A percentile compares a stretch with the other conserved stretches of the same genome.
Conservation (phyloP, 2,113 vertebrate species). For the Eulemur macaco region DNA sequence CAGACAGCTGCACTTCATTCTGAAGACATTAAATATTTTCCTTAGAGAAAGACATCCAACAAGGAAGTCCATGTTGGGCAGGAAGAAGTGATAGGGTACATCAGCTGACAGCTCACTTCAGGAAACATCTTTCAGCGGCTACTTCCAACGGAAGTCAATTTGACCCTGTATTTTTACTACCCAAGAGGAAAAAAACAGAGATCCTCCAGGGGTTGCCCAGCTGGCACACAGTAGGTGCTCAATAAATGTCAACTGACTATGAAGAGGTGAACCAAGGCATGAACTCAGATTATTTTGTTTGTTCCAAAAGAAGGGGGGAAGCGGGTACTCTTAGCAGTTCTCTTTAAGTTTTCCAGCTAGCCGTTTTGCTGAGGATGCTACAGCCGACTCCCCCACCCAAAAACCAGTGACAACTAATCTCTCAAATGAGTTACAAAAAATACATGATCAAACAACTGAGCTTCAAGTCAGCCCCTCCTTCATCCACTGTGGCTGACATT, state of each 20-base stretch:
- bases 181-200: constrained; percentile 20
- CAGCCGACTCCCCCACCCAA: neutral
- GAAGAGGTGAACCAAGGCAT: neutral
- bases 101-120: constrained; percentile 30
- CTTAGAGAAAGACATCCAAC: constrained; percentile 21
- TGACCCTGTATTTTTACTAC: neutral
- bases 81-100: constrained; percentile 3
- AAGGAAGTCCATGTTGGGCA: neutral
- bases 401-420: neutral
- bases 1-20: constrained; percentile 74
- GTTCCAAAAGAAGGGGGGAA: neutral
- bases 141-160: constrained; percentile 23
- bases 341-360: constrained; percentile 4
- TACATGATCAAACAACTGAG: neutral
- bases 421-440: constrained; percentile 30
- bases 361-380: neutral
- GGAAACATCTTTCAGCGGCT: constrained; percentile 44
- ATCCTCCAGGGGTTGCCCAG: neutral
- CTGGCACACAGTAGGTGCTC: neutral
- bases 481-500: neutral
- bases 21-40: constrained; percentile 60
- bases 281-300: neutral
- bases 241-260: neutral
- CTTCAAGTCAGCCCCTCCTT: constrained; percentile 1
- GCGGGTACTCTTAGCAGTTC: neutral